Base-by-base conservation (phyloP, 2,797 vertebrate genomes). In the Channallabes apus region DNA sequence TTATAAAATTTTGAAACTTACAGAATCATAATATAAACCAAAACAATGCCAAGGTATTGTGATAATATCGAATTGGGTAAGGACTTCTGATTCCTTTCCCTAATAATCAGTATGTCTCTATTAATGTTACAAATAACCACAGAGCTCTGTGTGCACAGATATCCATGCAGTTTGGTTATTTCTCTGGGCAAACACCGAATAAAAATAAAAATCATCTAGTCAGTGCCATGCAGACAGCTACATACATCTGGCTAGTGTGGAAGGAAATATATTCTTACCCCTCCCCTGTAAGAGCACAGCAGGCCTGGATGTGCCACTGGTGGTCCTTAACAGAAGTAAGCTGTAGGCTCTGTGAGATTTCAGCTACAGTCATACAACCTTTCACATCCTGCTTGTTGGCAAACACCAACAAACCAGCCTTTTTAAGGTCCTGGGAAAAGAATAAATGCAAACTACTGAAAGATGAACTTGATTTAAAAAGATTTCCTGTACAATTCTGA, bases 361-460 rank as follows among this genome's bases (percentile, higher is more conserved):
- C 98, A 46, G 98, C 96, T 87, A 99, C 97, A 14, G 96, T 96
- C 98, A 99, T 97, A 92, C 98, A 98, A 89, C 97, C 97, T 91
- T 99, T 99, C 85, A 99, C 97, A 89, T 99, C 98, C 90, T 99
- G 98, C 90, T 99, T 99, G 94, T 99, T 99, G 88, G 98, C 98
- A 92, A 99, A 99, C 88, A 99, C 96, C 94, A 99, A 93, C 93
- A 99, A 92, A 8, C 97, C 98, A 24, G 98, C 97, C 93, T 97
- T 99, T 89, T 95, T 97, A 88, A 99, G 92, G 89, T 99, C 98
- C 98, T 99, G 84, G 22, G 29, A 86, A 82, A 78, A 86, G 46
- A 83, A 3, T 22, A 8, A 54, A 4, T 56, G 51, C 6, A 69
- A 35, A 15, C 6, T 17, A 82, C 20, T 64, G 14, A 64, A 80